Base-by-base conservation (phyloP, 2,888 invertebrate genomes). In the Nomada hirtipes region DNA sequence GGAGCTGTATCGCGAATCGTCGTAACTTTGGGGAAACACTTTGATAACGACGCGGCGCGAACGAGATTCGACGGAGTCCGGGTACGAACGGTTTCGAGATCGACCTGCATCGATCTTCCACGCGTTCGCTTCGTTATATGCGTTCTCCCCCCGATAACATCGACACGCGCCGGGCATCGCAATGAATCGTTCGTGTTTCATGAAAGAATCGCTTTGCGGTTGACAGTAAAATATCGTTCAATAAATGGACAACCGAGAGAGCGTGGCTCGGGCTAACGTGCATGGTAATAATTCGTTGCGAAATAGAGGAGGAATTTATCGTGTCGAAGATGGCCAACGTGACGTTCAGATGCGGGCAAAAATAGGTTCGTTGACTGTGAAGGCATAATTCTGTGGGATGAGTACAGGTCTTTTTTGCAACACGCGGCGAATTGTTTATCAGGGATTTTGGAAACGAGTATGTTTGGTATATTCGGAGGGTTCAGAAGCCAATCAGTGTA, bases 111-210 rank as follows among this genome's bases (percentile, higher is more conserved):
- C 47, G 60, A 70, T 63, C 61, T 70, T 57, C 11, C 10, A 50
- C 26, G 55, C 60, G 53, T 59, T 60, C 36, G 23, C 60, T 53
- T 71, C 53, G 65, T 74, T 78, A 65, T 36, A 36, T 36, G 36
- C 65, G 59, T 76, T 59, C 36, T 61, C 36, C n/a, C n/a, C 36
- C 10, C n/a, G 70, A 78, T 78, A 78, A 73, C 50, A 78, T 81
- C 70, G 57, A 68, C 18, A 65, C 42, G 57, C 59, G 11, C 0
- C 44, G 23, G 23, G 44, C 36, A 47, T 61, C 20, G 68, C 63
- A 76, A 75, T 57, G 15, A 63, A 57, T 63, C 71, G 53, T 61
- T 57, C 42, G 15, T 20, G 52, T 42, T 59, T 63, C 61, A 18
- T 26, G 61, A 71, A 63, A 63, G 61, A 63, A 23, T 71, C 52